These are phyloP conservation scores for Chrysopilus asiliformis DNA, from an alignment of 2,888 invertebrate genomes.

Conservation along the genomic window DNA sequence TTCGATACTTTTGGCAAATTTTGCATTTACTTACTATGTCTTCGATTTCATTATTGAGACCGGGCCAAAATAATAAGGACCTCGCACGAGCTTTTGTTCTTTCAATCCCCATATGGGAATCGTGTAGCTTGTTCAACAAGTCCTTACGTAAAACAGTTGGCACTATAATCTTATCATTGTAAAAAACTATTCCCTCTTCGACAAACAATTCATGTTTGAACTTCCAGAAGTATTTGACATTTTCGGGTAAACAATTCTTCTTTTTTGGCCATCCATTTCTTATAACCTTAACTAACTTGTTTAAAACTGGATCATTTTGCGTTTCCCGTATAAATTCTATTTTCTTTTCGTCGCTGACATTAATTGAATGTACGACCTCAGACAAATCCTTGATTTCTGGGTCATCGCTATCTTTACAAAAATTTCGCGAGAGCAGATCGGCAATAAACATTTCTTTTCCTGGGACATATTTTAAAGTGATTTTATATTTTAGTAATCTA, in stretches of 20 bases:
- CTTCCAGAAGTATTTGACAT: slow-evolving; percentile 18
- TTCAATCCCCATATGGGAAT: slow-evolving; percentile 6
- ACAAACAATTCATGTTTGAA: slow-evolving; percentile 16
- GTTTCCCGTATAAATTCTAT: slow-evolving; percentile 5
- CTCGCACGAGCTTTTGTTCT: slow-evolving; percentile 9
- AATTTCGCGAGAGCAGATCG: slow-evolving; percentile 6
- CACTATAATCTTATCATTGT: slow-evolving; percentile 14
- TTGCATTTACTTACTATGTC: slow-evolving; percentile 3
- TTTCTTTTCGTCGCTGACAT: slow-evolving; percentile 13
- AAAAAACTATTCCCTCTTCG: slow-evolving; percentile 18
- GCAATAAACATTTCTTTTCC: slow-evolving; percentile 13
- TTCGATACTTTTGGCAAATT: slow-evolving; percentile 8
- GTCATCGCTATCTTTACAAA: not conserved
- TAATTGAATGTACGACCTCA: slow-evolving; percentile 13
- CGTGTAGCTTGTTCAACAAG: slow-evolving; percentile 4
- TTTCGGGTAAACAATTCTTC: slow-evolving; percentile 8
- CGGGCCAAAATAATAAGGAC: slow-evolving; percentile 9
- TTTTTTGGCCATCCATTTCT: slow-evolving; percentile 14
- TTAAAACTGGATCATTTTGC: slow-evolving; percentile 6
- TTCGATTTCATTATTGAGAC: slow-evolving; percentile 6
- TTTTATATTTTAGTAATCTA: slow-evolving; percentile 14
- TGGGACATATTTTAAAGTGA: slow-evolving; percentile 14
- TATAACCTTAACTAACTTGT: slow-evolving; percentile 1
- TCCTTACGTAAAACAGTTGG: not conserved
- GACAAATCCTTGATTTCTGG: slow-evolving; percentile 11